Evolutionary conservation across 2,797 vertebrate genomes (phyloP).

Genomic region (Ambastaia sidthimunki): DNA sequence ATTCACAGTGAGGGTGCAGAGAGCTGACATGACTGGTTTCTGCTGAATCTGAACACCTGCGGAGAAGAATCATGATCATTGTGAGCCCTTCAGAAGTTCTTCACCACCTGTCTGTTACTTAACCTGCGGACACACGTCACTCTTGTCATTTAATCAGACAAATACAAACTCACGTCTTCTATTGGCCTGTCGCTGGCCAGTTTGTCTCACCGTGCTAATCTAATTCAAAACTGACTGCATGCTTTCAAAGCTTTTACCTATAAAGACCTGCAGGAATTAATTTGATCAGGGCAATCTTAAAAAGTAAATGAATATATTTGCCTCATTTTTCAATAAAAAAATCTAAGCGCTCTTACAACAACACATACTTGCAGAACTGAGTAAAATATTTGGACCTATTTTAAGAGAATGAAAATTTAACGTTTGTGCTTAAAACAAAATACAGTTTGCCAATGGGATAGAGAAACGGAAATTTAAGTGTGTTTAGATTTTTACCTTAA

Average conservation of each 20-base stretch:
- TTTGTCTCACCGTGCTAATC: not conserved
- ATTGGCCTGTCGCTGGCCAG: not conserved
- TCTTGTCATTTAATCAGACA: constrained; percentile 13
- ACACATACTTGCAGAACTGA: too few species aligned
- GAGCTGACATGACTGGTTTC: constrained; percentile 21
- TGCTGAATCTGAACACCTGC: constrained; percentile 28
- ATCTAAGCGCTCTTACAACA: too few species aligned
- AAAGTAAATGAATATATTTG: not conserved
- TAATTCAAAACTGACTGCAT: not conserved
- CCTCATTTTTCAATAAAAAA: not conserved
- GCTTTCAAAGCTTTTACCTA: not conserved
- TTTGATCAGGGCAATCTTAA: not conserved
- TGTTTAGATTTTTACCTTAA: too few species aligned
- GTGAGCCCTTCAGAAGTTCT: constrained; percentile 24
- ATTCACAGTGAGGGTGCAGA: not conserved
- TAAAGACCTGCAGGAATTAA: not conserved
- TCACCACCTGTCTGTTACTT: not conserved
- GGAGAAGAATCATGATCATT: not conserved
- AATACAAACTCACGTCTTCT: not conserved
- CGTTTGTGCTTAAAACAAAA: too few species aligned
- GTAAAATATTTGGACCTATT: too few species aligned
- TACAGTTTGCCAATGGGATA: too few species aligned
- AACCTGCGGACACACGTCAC: not conserved
- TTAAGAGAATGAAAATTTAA: too few species aligned
- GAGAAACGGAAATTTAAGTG: too few species aligned